A percentile compares a stretch with the other conserved stretches of the same genome.
Conservation (phyloP, 2,113 vertebrate species). For the Pteronura brasiliensis region DNA sequence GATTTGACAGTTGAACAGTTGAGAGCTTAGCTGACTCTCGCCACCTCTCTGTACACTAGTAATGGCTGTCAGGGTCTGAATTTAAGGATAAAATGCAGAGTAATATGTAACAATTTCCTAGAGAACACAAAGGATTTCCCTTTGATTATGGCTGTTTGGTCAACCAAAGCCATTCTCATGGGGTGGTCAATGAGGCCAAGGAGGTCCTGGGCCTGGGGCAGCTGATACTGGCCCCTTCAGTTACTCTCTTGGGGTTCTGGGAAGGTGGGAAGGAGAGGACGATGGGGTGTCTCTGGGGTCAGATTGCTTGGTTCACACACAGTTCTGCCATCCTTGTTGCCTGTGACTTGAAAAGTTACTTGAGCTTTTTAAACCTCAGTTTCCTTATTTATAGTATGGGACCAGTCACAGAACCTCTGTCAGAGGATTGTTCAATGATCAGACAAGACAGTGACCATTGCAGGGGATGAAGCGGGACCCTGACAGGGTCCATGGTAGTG, state of each 20-base stretch:
- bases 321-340: background rate
- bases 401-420: no score
- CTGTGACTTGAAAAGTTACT: background rate
- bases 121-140: background rate
- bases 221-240: accelerated
- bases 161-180: background rate
- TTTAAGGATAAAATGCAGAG: background rate
- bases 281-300: background rate
- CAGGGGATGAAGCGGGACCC: background rate
- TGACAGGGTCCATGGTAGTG: background rate
- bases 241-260: background rate
- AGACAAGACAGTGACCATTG: background rate
- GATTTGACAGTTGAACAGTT: background rate
- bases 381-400: background rate
- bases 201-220: background rate
- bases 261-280: background rate
- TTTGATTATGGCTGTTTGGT: background rate
- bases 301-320: background rate
- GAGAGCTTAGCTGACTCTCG: background rate
- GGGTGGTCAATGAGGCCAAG: background rate
- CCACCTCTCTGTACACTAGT: background rate
- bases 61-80: background rate
- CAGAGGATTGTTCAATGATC: background rate
- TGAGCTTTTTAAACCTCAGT: background rate
- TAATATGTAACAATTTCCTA: background rate